These are phyloP conservation scores for Drosophila persimilis DNA, from an alignment of 1,140 invertebrate genomes.

Conservation along the genomic window DNA sequence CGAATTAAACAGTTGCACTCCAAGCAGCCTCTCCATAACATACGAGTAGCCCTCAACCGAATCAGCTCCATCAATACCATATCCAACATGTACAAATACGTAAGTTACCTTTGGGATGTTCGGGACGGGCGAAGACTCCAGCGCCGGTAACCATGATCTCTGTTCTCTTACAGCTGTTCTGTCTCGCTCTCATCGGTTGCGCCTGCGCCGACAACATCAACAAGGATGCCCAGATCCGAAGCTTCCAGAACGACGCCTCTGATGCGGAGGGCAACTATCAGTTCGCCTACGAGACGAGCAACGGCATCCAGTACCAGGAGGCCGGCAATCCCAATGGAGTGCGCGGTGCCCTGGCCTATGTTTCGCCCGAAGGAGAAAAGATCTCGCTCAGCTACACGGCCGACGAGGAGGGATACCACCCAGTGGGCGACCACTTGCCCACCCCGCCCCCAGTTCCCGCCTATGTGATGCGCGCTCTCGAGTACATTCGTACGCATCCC, in stretches of 20 bases:
- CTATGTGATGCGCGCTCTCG: conserved; percentile 82
- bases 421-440: conserved; percentile 84
- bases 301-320: conserved; percentile 77
- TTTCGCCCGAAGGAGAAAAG: conserved; percentile 83
- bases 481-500: conserved; percentile 84
- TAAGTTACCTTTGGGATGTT: conserved; percentile 43
- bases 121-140: neutral
- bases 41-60: conserved; percentile 13
- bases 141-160: neutral
- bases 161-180: conserved; percentile 51
- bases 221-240: conserved; percentile 80
- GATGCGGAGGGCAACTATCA: conserved; percentile 79
- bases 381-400: conserved; percentile 85
- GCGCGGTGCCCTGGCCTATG: conserved; percentile 65
- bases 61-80: conserved; percentile 1
- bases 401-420: conserved; percentile 86
- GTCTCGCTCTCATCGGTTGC: conserved; percentile 64
- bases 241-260: conserved; percentile 75
- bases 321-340: conserved; percentile 74
- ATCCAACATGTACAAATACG: conserved; percentile 74
- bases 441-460: conserved; percentile 83
- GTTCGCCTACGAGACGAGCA: conserved; percentile 78
- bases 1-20: conserved; percentile 71
- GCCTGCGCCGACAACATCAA: conserved; percentile 76
- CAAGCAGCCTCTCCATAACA: conserved; percentile 58